Evolutionary conservation across 2,113 vertebrate species (phyloP), one percentile per base, ranked within the genome.

Genomic region (Spea multiplicata): DNA sequence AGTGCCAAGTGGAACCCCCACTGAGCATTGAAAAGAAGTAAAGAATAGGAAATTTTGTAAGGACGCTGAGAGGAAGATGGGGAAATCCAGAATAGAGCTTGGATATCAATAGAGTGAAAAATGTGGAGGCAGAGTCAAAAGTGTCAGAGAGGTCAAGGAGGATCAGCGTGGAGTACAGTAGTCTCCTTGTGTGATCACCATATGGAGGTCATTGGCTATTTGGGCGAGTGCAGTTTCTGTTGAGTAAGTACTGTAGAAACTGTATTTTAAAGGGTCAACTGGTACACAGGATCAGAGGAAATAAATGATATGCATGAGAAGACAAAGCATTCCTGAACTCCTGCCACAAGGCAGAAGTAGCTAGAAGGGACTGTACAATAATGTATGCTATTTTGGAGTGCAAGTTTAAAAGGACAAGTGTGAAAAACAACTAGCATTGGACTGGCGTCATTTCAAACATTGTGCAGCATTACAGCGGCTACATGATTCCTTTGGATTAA

Each of bases 251-350:
- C 9, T 59, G 14, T 59, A 13, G 55, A 59, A 59, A 13, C 4
- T 59, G 14, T 59, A 59, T 59, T 59, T 59, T 59, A 59, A 59
- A 59, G 55, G 55, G 55, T 59, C 55, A 59, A 12, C 55, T 59
- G 14, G 6, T 13, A 13, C 14, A 13, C 4, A 59, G 9, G 14
- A 59, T 59, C 55, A 59, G 55, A 59, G 8, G 55, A 59, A 59
- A 59, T 59, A 59, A 9, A 59, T 12, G 10, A 59, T 59, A 59
- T 13, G 55, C 55, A 12, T 59, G 55, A 59, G 10, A 59, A 8
- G 55, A 13, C 55, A 59, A 59, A 9, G 10, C 55, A 59, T 59
- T 59, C 10, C 55, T 59, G 9, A 59, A 59, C 10, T 5, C 10
- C 55, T 13, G 55, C 6, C 50, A 52, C 9, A 52, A 52, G 55